Conservation (phyloP, 1,140 invertebrate species). For the Globodera rostochiensis region DNA sequence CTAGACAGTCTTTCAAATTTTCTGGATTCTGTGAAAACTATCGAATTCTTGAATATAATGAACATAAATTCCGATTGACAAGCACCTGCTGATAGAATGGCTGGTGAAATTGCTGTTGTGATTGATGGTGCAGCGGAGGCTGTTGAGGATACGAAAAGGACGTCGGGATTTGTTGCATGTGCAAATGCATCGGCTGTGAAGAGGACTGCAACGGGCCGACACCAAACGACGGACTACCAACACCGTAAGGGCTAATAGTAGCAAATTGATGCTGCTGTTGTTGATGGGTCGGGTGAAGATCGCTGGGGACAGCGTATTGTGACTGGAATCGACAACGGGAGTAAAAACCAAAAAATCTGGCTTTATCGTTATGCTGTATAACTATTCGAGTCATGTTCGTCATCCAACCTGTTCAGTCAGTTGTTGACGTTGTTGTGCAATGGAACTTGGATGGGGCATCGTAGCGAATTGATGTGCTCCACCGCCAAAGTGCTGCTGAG, state of each 20-base stretch:
- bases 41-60: no score
- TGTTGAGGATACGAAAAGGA: slow-evolving; percentile 35
- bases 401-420: not conserved
- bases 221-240: no score
- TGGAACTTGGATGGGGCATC: not conserved
- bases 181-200: slow-evolving; percentile 38
- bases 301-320: slow-evolving; percentile 7
- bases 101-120: slow-evolving; percentile 23
- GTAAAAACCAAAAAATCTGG: not conserved
- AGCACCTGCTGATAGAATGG: slow-evolving; percentile 11
- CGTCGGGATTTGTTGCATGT: slow-evolving; percentile 46
- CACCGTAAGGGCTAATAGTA: not conserved
- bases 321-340: not conserved
- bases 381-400: not conserved
- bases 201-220: slow-evolving; percentile 35
- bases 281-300: not conserved
- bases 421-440: slow-evolving; percentile 1
- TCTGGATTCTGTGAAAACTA: no score
- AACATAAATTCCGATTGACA: not conserved
- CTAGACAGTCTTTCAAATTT: no score
- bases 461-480: no score
- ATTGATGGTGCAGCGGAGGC: slow-evolving; percentile 31
- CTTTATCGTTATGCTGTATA: not conserved
- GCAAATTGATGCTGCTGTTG: slow-evolving; percentile 23
- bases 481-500: no score